These are phyloP conservation scores for Garrulus glandarius DNA, from an alignment of 2,797 vertebrate genomes.

Conservation along the genomic window DNA sequence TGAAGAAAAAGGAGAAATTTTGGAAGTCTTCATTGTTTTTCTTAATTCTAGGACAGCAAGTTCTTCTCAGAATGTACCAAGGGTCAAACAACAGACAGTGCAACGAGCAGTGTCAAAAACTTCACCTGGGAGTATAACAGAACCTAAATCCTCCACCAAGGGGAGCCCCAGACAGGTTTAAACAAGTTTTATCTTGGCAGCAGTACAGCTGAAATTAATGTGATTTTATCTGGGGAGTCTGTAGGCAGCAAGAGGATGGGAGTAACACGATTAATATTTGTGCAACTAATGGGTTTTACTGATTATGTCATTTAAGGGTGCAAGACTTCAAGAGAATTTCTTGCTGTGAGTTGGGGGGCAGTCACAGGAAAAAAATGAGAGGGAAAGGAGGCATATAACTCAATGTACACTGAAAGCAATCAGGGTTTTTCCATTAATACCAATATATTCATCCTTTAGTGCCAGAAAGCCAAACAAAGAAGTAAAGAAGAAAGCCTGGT, in stretches of 20 bases:
- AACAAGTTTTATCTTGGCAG: neutral
- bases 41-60: conserved; percentile 59
- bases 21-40: neutral
- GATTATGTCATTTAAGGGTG: neutral
- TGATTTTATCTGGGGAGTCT: neutral
- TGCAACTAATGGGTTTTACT: neutral
- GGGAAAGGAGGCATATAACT: neutral
- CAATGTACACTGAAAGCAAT: neutral
- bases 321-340: neutral
- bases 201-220: neutral
- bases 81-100: conserved; percentile 46
- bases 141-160: conserved; percentile 58
- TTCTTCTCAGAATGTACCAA: conserved; percentile 72
- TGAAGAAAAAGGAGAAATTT: neutral
- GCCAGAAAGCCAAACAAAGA: neutral
- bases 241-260: neutral
- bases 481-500: neutral
- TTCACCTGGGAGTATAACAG: conserved; percentile 12
- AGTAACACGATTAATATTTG: neutral
- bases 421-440: neutral
- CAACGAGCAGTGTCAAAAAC: conserved; percentile 62
- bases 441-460: neutral
- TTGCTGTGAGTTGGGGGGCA: neutral
- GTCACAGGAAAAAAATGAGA: neutral
- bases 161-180: conserved; percentile 70